phyloP scores from a whole-genome alignment of 1,140 invertebrate genomes.

The Bombus picipes region DNA sequence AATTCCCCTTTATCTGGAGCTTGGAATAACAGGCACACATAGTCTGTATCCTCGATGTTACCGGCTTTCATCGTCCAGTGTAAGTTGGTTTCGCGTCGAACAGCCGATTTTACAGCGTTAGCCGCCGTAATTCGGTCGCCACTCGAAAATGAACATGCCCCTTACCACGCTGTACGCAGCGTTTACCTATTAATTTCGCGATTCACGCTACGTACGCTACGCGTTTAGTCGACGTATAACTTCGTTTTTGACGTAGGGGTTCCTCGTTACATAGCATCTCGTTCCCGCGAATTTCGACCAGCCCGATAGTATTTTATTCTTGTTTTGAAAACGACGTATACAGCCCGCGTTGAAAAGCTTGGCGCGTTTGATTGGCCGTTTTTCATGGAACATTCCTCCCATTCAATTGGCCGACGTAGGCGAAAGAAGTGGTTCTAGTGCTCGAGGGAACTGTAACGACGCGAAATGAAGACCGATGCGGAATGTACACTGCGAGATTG shows the following conservation, averaged over 20 bases:
- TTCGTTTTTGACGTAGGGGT: neutral
- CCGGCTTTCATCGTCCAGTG: neutral
- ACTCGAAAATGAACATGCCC: neutral
- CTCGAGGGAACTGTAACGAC: no score
- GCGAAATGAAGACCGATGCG: no score
- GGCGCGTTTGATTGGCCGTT: neutral
- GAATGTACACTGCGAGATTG: no score
- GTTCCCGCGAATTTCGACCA: neutral
- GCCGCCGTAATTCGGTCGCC: neutral
- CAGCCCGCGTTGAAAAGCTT: neutral
- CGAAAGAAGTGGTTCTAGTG: neutral
- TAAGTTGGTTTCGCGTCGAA: neutral
- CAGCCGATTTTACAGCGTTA: neutral
- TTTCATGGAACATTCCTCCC: neutral
- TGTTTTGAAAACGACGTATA: neutral
- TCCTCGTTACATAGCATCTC: neutral
- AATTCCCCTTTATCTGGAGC: no score
- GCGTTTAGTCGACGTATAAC: neutral
- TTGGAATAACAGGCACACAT: no score
- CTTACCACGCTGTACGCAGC: neutral
- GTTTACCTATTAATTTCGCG: neutral
- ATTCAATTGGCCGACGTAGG: neutral
- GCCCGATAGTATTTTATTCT: neutral
- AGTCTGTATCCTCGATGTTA: no score
- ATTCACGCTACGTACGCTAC: neutral